Evolutionary conservation across 2,888 invertebrate genomes (phyloP).

Genomic region (Coecobrya sp.): DNA sequence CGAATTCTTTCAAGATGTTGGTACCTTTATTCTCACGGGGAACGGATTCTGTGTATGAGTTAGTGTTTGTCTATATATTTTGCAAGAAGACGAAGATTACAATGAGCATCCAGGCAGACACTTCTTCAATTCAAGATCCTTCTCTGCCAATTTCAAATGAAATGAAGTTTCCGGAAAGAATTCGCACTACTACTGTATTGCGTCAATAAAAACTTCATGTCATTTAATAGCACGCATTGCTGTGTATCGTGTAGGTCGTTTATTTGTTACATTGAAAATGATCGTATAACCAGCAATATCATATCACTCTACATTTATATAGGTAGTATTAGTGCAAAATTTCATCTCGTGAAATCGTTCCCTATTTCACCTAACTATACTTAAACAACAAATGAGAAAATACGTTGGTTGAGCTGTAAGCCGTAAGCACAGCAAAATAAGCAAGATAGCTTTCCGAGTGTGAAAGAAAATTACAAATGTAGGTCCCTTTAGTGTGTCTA

Average conservation of each 20-base stretch:
- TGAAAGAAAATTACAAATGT: background rate
- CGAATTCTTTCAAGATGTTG: background rate
- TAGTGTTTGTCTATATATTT: background rate
- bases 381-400: constrained; percentile 1
- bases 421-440: background rate
- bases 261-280: background rate
- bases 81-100: background rate
- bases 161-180: constrained; percentile 67
- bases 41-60: background rate
- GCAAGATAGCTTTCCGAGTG: background rate
- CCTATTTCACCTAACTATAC: background rate
- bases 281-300: too few relatives aligned
- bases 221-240: background rate
- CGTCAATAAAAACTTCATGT: background rate
- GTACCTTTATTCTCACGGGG: background rate
- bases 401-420: too few relatives aligned
- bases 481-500: background rate
- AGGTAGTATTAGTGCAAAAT: background rate
- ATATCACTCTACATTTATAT: too few relatives aligned
- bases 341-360: background rate
- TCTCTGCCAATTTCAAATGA: constrained; percentile 68
- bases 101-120: background rate
- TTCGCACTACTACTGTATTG: constrained; percentile 14
- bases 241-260: background rate
- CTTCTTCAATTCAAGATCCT: constrained; percentile 56